These are phyloP conservation scores for Cnemophilus loriae DNA, from an alignment of 2,113 vertebrate genomes.

Conservation along the genomic window DNA sequence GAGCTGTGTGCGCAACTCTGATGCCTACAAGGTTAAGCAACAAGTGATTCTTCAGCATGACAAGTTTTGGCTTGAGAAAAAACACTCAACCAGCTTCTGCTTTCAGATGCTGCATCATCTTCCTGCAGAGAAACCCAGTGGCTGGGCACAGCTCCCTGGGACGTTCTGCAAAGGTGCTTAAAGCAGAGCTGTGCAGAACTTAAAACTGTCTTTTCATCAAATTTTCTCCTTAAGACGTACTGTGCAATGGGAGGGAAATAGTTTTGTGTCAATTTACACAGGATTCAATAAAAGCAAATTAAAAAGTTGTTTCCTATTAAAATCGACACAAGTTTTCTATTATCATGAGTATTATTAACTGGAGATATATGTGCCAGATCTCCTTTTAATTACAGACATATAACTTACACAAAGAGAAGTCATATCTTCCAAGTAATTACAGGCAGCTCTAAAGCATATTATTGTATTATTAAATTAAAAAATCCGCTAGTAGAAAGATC, in stretches of 20 bases:
- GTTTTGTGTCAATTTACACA: neutral
- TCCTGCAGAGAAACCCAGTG: neutral
- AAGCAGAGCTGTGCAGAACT: neutral
- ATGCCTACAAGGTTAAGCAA: neutral
- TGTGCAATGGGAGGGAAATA: neutral
- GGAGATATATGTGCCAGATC: constrained; percentile 27
- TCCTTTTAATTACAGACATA: constrained; percentile 53
- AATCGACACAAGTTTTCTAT: constrained; percentile 17
- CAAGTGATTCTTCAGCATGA: neutral
- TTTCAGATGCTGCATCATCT: neutral
- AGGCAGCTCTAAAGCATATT: constrained; percentile 28
- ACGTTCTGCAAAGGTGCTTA: neutral
- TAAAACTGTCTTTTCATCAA: neutral
- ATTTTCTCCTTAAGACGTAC: neutral
- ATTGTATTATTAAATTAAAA: constrained; percentile 54
- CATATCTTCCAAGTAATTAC: constrained; percentile 54
- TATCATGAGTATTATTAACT: constrained; percentile 28
- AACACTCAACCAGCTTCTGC: neutral
- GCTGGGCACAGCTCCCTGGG: neutral
- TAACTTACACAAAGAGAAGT: constrained; percentile 44
- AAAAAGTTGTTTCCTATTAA: constrained; percentile 46
- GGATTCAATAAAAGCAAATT: constrained; percentile 8
- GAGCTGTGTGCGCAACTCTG: neutral
- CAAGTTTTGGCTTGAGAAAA: neutral
- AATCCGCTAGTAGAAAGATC: neutral